phyloP scores from a whole-genome alignment of 2,797 vertebrate genomes.

The Aeoliscus strigatus region DNA sequence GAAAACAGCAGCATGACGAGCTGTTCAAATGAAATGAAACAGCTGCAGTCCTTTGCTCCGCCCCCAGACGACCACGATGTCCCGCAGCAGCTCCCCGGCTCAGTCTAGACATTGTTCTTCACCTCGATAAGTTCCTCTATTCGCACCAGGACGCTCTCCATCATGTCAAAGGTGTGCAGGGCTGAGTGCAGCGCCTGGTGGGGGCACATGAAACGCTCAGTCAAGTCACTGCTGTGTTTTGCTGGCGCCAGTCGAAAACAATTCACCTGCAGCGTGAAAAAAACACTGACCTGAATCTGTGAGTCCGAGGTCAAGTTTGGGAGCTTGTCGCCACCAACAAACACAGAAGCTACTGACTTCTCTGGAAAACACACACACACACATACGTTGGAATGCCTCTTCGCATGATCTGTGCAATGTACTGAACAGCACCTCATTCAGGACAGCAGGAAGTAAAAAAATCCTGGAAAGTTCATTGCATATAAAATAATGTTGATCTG shows the following conservation, averaged over 20 bases:
- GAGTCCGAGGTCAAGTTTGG: constrained; percentile 85
- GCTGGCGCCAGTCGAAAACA: not conserved
- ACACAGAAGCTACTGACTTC: constrained; percentile 72
- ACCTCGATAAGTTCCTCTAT: constrained; percentile 89
- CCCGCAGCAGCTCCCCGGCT: not conserved
- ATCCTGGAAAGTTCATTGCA: not conserved
- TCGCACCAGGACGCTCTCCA: constrained; percentile 91
- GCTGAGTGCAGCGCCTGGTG: constrained; percentile 89
- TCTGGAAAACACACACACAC: constrained; percentile 22
- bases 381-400: constrained; percentile 1
- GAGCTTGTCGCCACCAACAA: constrained; percentile 79
- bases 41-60: not conserved
- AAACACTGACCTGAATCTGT: constrained; percentile 82
- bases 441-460: not conserved
- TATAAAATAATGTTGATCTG: not conserved
- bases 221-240: not conserved
- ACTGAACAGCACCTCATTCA: too few species aligned
- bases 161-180: constrained; percentile 95
- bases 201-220: constrained; percentile 1
- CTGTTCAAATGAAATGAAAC: not conserved
- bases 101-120: constrained; percentile 55
- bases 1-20: not conserved
- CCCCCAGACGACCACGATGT: constrained; percentile 11
- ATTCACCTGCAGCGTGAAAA: not conserved
- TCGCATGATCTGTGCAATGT: too few species aligned